A percentile compares a stretch with the other conserved stretches of the same genome.
These are phyloP conservation scores for Carduelis carduelis DNA, from an alignment of 2,797 vertebrate species.

Conservation along the genomic window DNA sequence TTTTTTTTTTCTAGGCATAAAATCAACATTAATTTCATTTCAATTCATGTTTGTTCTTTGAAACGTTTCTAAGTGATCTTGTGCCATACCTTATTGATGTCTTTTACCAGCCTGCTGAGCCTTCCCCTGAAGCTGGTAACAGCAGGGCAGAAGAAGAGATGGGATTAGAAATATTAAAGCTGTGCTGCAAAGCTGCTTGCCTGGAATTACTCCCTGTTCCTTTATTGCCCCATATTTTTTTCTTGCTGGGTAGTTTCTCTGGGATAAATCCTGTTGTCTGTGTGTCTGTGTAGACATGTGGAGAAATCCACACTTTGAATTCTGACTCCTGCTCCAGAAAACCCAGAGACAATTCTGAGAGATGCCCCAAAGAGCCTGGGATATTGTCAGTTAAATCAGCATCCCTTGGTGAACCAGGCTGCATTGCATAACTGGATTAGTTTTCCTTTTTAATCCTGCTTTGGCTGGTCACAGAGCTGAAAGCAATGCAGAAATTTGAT, in stretches of 20 bases:
- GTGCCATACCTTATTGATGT: neutral
- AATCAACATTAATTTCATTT: neutral
- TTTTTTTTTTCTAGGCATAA: neutral
- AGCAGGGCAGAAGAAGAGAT: neutral
- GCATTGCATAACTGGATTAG: neutral
- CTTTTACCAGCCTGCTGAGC: neutral
- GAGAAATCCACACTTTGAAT: neutral
- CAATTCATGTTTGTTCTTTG: neutral
- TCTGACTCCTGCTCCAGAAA: neutral
- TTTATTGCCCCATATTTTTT: neutral
- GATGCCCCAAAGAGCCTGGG: neutral
- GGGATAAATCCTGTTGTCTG: fast-evolving
- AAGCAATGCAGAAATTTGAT: neutral
- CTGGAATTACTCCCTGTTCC: neutral
- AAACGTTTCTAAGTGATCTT: neutral
- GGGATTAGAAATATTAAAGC: neutral
- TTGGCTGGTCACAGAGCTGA: neutral
- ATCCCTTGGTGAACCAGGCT: neutral
- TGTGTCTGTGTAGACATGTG: neutral
- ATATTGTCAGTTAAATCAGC: neutral
- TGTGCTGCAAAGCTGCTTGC: neutral
- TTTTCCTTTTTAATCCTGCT: slow-evolving; percentile 12
- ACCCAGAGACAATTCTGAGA: neutral
- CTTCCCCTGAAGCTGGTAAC: neutral
- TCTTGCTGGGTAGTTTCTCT: neutral